These are phyloP conservation scores for Pteropus alecto DNA, from an alignment of 2,113 vertebrate species.

Conservation along the genomic window DNA sequence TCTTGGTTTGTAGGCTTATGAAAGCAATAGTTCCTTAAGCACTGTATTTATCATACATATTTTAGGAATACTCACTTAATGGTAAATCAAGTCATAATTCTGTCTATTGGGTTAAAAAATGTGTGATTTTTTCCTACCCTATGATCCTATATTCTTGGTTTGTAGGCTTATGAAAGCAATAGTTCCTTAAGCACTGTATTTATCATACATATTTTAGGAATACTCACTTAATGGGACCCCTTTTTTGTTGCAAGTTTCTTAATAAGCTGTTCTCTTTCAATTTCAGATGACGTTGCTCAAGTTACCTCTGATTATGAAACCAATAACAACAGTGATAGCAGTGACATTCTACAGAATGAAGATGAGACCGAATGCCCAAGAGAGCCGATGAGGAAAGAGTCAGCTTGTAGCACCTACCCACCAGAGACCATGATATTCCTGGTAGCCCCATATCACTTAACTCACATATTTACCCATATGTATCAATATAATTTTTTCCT, in stretches of 20 bases:
- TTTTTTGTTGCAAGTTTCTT: not conserved
- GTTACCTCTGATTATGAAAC: constrained; percentile 96
- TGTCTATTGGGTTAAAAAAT: not conserved
- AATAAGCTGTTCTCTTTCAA: constrained; percentile 52
- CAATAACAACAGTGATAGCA: constrained; percentile 97
- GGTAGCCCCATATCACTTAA: constrained; percentile 37
- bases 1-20: not conserved
- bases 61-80: not conserved
- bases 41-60: not conserved
- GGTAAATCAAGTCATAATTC: not conserved
- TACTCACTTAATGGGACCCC: not conserved
- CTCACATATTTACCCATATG: not conserved
- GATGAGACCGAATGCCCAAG: constrained; percentile 87
- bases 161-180: not conserved
- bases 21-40: not conserved
- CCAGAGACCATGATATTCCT: constrained; percentile 85
- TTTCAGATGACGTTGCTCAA: constrained; percentile 89
- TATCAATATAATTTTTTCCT: not conserved
- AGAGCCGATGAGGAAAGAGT: constrained; percentile 72
- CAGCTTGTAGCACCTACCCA: constrained; percentile 71
- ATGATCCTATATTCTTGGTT: not conserved
- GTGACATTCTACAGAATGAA: constrained; percentile 92
- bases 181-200: not conserved
- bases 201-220: not conserved
- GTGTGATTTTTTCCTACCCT: not conserved